Evolutionary conservation across 2,113 vertebrate species (phyloP), one percentile per base, ranked within the genome.

Genomic region (Egretta garzetta): DNA sequence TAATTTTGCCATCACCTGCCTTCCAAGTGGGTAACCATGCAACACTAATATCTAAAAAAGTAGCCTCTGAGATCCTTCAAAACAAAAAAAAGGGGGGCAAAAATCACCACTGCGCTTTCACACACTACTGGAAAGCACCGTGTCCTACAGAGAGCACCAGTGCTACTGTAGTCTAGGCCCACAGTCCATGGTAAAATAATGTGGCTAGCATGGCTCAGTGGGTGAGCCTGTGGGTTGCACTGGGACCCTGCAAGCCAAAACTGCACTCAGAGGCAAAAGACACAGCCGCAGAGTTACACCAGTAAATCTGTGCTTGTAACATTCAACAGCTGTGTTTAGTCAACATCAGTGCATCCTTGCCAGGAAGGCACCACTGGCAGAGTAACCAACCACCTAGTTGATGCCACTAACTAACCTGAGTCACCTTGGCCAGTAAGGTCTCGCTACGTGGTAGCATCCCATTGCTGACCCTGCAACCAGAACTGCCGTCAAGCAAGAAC

Each of bases 401-500:
- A 45, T 80, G 62, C 49, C 32, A 9, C 27, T 39, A 5, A 6
- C 58, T 9, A 5, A 10, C n/a, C 53, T 19, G 5, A 16, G 27
- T 41, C 68, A 12, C 18, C 35, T 33, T 4, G 14, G 33, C 58
- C 43, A 9, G 52, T 24, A 24, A 35, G n/a, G 30, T 35, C 59
- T 66, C 7, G 0, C 33, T 9, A 1, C 0, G 1, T 8, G n/a
- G 37, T 10, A 47, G 17, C n/a, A 18, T 11, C 58, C 41, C 37
- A 11, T 14, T n/a, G 80, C 49, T 35, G 55, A 62, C 33, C 35
- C 11, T 32, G 50, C 32, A 43, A 11, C 23, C 75, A 39, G 55
- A 22, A n/a, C 33, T 32, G 43, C 43, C 28, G 9, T 7, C 33
- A 6, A 17, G 32, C 17, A 14, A 33, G n/a, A 28, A 39, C 63